Evolutionary conservation across 2,113 vertebrate genomes (phyloP).

Genomic region (Heloderma charlesbogerti): DNA sequence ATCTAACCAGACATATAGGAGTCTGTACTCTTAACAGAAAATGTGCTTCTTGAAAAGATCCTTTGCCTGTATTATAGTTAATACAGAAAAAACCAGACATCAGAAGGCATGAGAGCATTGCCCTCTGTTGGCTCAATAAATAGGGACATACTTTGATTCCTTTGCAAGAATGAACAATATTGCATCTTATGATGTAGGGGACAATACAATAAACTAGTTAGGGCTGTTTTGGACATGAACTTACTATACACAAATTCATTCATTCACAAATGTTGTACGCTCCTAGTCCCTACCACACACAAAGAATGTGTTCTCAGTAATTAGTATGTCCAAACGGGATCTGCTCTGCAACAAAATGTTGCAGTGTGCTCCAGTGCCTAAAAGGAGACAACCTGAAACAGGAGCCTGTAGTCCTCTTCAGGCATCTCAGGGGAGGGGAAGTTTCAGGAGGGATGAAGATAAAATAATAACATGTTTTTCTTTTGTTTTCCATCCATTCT

Average conservation of each 20-base stretch:
- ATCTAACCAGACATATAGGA: no score
- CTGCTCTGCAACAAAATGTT: background rate
- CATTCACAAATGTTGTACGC: background rate
- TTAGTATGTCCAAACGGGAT: background rate
- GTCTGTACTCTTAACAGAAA: background rate
- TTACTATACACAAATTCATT: background rate
- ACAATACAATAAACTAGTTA: background rate
- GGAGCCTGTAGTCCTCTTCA: background rate
- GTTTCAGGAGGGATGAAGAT: background rate
- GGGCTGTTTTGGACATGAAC: background rate
- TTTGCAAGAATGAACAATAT: background rate
- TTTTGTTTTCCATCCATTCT: background rate
- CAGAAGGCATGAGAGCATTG: background rate
- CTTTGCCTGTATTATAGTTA: no score
- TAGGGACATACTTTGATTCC: background rate
- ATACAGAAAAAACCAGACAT: background rate
- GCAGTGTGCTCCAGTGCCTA: background rate
- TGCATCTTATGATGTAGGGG: background rate
- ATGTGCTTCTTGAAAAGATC: background rate
- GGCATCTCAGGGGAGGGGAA: background rate
- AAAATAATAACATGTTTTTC: no score
- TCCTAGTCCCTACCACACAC: background rate
- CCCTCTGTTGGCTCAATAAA: background rate
- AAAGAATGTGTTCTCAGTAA: background rate
- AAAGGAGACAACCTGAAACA: background rate